Percentiles rank a stretch among this genome's conserved stretches.
phyloP scores from a whole-genome alignment of 2,888 invertebrate genomes.

The Meteorus colon region DNA sequence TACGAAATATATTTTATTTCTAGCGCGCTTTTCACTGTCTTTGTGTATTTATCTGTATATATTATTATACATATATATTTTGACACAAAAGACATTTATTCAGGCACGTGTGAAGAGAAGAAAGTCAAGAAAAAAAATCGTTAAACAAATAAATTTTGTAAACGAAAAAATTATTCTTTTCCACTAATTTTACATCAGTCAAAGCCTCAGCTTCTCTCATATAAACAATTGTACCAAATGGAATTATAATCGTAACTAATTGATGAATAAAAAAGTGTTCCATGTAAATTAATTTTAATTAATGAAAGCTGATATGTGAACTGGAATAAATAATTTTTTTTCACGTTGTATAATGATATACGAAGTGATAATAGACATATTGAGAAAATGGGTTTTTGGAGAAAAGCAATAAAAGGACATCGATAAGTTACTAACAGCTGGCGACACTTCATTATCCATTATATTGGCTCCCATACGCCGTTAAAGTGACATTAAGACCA shows the following conservation, averaged over 20 bases:
- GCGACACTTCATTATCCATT: constrained; percentile 61
- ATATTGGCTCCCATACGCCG: constrained; percentile 62
- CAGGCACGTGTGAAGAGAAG: constrained; percentile 18
- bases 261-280: no score
- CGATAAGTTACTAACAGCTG: constrained; percentile 60
- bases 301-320: no score
- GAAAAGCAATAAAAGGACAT: constrained; percentile 48
- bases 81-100: constrained; percentile 27
- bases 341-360: not conserved
- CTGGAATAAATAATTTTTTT: no score
- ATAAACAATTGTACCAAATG: no score
- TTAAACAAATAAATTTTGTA: not conserved
- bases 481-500: constrained; percentile 59
- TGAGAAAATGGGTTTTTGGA: constrained; percentile 16
- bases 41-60: not conserved
- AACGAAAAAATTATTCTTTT: not conserved
- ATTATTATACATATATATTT: not conserved
- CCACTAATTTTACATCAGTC: not conserved
- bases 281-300: no score
- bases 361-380: constrained; percentile 28
- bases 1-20: constrained; percentile 32
- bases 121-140: not conserved
- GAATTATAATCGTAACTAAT: no score
- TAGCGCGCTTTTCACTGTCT: constrained; percentile 12
- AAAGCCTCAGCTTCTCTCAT: no score